phyloP scores from a whole-genome alignment of 2,888 invertebrate species.

The Drosophila flavopinicola region DNA sequence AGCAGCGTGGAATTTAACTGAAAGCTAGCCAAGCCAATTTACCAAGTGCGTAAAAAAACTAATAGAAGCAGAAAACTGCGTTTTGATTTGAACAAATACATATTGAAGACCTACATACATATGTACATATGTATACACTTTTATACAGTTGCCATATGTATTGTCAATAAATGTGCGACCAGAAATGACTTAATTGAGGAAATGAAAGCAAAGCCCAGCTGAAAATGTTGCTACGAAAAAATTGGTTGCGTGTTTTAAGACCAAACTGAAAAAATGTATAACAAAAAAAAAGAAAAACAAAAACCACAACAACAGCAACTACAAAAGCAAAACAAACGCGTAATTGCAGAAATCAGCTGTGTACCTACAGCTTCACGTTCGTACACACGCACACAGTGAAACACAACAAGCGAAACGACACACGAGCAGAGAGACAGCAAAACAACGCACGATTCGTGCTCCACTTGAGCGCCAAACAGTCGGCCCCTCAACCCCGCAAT shows the following conservation, averaged over 20 bases:
- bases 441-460: conserved; percentile 56
- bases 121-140: conserved; percentile 2
- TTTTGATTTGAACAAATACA: conserved; percentile 8
- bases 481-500: conserved; percentile 15
- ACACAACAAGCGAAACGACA: conserved; percentile 32
- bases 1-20: conserved; percentile 43
- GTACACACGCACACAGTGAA: conserved; percentile 42
- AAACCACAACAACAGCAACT: conserved; percentile 44
- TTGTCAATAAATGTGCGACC: conserved; percentile 25
- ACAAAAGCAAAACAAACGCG: conserved; percentile 76
- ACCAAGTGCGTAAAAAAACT: conserved; percentile 59
- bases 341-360: conserved; percentile 84
- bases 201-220: conserved; percentile 53
- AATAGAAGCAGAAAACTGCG: conserved; percentile 9
- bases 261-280: conserved; percentile 63
- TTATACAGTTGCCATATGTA: conserved; percentile 8
- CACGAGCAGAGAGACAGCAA: conserved; percentile 54
- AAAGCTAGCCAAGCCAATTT: conserved; percentile 44
- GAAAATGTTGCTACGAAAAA: conserved; percentile 41
- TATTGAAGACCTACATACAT: conserved; percentile 6
- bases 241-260: conserved; percentile 63
- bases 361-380: conserved; percentile 75
- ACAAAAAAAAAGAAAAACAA: conserved; percentile 44
- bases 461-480: conserved; percentile 55
- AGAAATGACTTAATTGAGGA: conserved; percentile 54